A percentile compares a stretch with the other conserved stretches of the same genome.
phyloP scores from a whole-genome alignment of 1,140 invertebrate genomes.

The Megalonaias nervosa region DNA sequence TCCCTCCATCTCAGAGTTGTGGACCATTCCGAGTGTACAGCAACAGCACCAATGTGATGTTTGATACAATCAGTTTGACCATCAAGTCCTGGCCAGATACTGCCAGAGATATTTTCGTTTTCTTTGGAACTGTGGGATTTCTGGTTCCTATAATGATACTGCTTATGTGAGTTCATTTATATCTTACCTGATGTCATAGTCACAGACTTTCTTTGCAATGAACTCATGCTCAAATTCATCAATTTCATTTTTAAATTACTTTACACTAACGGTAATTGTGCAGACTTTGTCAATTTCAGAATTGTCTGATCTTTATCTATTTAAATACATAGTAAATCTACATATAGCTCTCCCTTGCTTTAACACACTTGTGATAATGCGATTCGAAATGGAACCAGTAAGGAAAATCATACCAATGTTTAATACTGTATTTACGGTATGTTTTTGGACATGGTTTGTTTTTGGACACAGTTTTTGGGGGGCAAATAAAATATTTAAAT shows the following conservation, averaged over 20 bases:
- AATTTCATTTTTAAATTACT: background rate
- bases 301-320: too few relatives aligned
- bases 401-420: too few relatives aligned
- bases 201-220: background rate
- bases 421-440: too few relatives aligned
- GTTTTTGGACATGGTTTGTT: too few relatives aligned
- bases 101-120: conserved; percentile 40
- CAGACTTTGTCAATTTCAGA: too few relatives aligned
- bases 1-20: conserved; percentile 85
- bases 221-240: background rate
- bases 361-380: too few relatives aligned
- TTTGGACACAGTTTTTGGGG: too few relatives aligned
- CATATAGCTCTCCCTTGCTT: too few relatives aligned
- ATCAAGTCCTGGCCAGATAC: conserved; percentile 71
- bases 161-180: conserved; percentile 47
- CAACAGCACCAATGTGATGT: conserved; percentile 78
- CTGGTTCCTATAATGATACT: conserved; percentile 36
- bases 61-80: conserved; percentile 77
- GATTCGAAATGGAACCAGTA: too few relatives aligned
- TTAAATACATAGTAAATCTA: too few relatives aligned
- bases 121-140: conserved; percentile 46
- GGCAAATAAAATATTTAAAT: too few relatives aligned
- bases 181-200: background rate
- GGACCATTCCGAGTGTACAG: conserved; percentile 83
- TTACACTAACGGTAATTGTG: too few relatives aligned